Base-by-base conservation (phyloP, 92 coral and sea anemone genomes). In the Epizoanthus fatuus region DNA sequence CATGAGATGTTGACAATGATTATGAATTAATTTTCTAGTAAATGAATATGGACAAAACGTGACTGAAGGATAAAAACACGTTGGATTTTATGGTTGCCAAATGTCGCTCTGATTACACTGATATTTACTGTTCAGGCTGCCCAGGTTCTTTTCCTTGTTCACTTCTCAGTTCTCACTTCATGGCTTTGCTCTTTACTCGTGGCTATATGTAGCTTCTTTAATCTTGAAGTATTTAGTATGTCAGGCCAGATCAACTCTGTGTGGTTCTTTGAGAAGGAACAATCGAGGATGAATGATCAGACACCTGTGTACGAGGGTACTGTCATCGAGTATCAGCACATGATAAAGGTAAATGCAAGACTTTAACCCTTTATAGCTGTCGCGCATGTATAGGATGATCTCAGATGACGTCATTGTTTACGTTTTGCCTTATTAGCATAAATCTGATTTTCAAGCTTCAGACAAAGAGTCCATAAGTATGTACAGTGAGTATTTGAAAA, bases 241-340 rank as follows among this genome's bases (percentile, higher is more conserved):
- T 71, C 94, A 0, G 65, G 84, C 29, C 93, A 91, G 56, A 35
- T 90, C 44, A 93, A 93, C 72, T 75, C 93, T n/a, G 89, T 93
- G 19, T 93, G 96, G 96, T 93, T 93, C 84, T 93, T 90, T 87
- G 96, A 93, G 80, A 93, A 93, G 80, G 90, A 93, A 12, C 79
- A 88, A 9, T 58, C 88, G 20, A 74, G 79, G 56, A 40, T 90
- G 5, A 84, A 90, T 79, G 96, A 93, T 62, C 80, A 86, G 20
- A 83, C 81, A 1, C 94, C 96, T 11, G 67, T 73, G 17, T 93
- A 90, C 42, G 90, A 90, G 58, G 96, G 96, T 25, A 84, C 92
- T 35, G 80, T 93, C 37, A 69, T 93, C 11, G 84, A 74, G 15
- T 93, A 86, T 69, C 78, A 83, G 65, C 96, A 93, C 60, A 86